Evolutionary conservation across 2,113 vertebrate species (phyloP), one percentile per base, ranked within the genome.

Genomic region (Cichladusa arquata): DNA sequence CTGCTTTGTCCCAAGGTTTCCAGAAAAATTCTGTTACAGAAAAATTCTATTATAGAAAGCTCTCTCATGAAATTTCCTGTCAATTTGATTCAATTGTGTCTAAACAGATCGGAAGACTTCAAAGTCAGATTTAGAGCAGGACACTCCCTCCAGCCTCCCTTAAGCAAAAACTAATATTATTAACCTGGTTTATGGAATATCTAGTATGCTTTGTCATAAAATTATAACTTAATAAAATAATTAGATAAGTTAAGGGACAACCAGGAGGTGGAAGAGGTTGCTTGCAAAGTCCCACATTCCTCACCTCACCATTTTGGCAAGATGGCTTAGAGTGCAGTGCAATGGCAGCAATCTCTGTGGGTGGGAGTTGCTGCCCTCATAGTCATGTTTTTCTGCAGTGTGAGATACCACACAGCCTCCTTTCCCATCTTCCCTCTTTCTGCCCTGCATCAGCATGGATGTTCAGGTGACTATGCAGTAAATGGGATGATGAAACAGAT

Each of bases 41-140:
- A 91, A 94, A 93, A 94, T 93, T 95, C 53, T 89, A 78, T 96
- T 96, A 97, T 11, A 77, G 73, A 93, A 95, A 76, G 7, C 7
- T 81, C 45, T 91, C 48, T 91, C 81, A 82, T 80, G 78, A 96
- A 95, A 94, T 90, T 95, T 94, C 94, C 81, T 93, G 87, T 69
- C 91, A 65, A 36, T 57, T 72, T 90, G 79, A 94, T 95, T 94
- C 71, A 77, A 54, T 95, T 95, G 81, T 88, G 91, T 90, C 95
- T 91, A 82, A 95, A 87, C 50, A 87, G 54, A 91, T 95, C 1
- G 17, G 86, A 94, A 92, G 91, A 88, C 69, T 94, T 96, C 93
- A 92, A 96, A 96, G 95, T 82, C 79, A 85, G 93, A 95, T 80
- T 94, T 91, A 95, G 87, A 95, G 71, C 94, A 95, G 93, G 90